Evolutionary conservation across 2,797 vertebrate species (phyloP), one percentile per base, ranked within the genome.

Genomic region (Enteromius viviparus): DNA sequence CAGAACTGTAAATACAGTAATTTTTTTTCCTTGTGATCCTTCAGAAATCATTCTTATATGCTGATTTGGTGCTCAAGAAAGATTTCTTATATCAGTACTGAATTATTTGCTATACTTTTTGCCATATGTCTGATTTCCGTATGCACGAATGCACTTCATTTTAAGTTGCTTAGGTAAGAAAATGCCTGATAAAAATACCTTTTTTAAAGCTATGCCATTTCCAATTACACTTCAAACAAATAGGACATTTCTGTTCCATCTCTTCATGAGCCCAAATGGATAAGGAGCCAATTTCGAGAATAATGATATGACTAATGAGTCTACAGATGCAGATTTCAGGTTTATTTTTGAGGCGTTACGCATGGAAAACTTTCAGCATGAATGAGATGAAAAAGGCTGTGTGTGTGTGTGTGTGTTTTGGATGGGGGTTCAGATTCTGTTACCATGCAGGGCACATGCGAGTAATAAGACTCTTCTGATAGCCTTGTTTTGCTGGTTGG

Each of bases 51-150:
- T 34, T 65, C 32, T 5, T 14, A 69, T n/a, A 26, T 15, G n/a
- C 21, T 23, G 21, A 69, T 69, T 23, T 1, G n/a, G 14, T 64
- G 12, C 26, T 7, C 60, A 62, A 6, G 5, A 29, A 62, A 62
- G 11, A 60, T 60, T 26, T 12, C n/a, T 5, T 60, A 26, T 60
- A 65, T 32, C 29, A 29, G 15, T 19, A 7, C 64, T 37, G 17
- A 66, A 66, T 29, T 29, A 62, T 21, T 66, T 66, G 2, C 21
- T 37, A 21, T 34, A 4, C 19, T 34, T 40, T 40, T 34, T 40
- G 77, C 55, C 75, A 55, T 23, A 79, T 66, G 17, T 68, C 64
- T 37, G 49, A 26, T 69, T 68, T 55, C 15, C 23, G 42, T 47
- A 64, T 77, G 3, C 17, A 37, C 37, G 32, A 55, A 29, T 62